Base-by-base conservation (phyloP, 2,113 vertebrate species). In the Alligator sinensis region DNA sequence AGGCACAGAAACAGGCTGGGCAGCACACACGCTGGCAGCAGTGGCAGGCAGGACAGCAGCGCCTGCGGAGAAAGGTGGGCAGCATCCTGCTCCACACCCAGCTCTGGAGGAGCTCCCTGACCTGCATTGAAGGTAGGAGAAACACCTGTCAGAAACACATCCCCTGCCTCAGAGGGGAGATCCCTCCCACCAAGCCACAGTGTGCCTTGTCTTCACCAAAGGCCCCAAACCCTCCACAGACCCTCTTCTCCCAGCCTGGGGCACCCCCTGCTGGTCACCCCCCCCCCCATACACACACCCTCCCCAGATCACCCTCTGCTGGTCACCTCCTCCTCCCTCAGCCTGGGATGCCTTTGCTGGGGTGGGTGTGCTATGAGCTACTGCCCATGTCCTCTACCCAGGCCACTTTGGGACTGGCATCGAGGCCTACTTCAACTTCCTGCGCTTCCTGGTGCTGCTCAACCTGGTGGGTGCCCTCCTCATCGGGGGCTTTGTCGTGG, bases 381-480 rank as follows among this genome's bases (percentile, higher is more conserved):
- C 27, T 3, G 8, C 8, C 55, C 5, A 79, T 70, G 62, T 63
- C 87, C 18, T 79, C 21, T 83, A 77, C n/a, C 47, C 94, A 99
- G 99, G 99, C 8, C 98, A 99, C 90, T 99, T 98, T 70, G 99
- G 99, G 22, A 98, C 98, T 2, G 99, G 99, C 17, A 99, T 99
- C 21, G 95, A 98, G 90, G 98, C 98, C 62, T 99, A 98, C 94
- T 99, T 99, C 92, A 84, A 97, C 34, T 98, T 99, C 84, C 97
- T 99, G 81, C 97, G 98, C 10, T 99, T 99, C 94, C 96, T 99
- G 94, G 98, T 99, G 38, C 68, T 99, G 19, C 98, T 99, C 22
- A 99, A 99, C 95, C 96, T 98, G 80, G 87, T 98, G 70, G 98
- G 98, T 4, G 98, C 98, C 7, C 90, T 98, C 60, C 90, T 99